A percentile compares a stretch with the other conserved stretches of the same genome.
Evolutionary conservation across 2,113 vertebrate genomes (phyloP).

Genomic region (Vidua macroura): DNA sequence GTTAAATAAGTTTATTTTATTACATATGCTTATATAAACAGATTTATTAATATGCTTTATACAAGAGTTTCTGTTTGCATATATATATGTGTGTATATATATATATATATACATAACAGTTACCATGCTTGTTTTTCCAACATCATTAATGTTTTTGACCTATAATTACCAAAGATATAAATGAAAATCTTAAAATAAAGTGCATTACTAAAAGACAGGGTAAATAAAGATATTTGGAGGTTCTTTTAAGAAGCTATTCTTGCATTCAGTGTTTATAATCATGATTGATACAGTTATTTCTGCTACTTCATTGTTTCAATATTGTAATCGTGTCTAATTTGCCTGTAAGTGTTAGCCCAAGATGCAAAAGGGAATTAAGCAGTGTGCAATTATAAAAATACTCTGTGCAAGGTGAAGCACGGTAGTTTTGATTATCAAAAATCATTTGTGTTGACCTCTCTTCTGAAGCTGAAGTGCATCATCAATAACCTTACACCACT

Average conservation of each 20-base stretch:
- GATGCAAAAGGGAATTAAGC: background rate
- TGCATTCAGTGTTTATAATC: background rate
- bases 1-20: background rate
- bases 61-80: background rate
- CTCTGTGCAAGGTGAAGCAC: background rate
- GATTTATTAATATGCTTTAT: background rate
- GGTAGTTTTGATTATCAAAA: background rate
- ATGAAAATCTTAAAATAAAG: background rate
- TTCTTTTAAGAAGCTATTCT: background rate
- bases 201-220: background rate
- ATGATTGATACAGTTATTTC: background rate
- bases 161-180: background rate
- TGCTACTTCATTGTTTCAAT: background rate
- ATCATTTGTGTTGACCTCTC: background rate
- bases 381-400: background rate
- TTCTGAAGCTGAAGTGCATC: background rate
- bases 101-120: background rate
- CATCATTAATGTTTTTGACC: background rate
- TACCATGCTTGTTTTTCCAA: background rate
- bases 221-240: background rate
- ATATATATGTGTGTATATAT: background rate
- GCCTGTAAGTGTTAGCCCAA: background rate
- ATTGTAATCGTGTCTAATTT: background rate
- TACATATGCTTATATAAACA: background rate
- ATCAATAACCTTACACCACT: background rate